phyloP scores from a whole-genome alignment of 2,797 vertebrate genomes.

The Sternarchorhynchus goeldii region DNA sequence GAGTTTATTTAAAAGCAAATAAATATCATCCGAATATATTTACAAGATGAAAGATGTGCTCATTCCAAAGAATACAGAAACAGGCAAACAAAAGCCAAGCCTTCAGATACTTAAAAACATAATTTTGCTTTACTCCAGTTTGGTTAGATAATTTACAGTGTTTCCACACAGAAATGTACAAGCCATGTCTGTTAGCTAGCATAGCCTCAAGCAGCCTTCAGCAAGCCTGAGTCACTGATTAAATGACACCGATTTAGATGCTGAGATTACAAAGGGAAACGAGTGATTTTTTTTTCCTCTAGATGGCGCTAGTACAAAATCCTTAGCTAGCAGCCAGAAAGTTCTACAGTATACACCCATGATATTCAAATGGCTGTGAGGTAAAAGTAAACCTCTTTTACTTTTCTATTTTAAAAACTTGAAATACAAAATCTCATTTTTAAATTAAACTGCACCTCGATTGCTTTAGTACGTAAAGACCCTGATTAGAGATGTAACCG shows the following conservation, averaged over 20 bases:
- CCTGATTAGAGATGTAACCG: neutral
- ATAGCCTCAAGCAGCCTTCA: constrained; percentile 40
- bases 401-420: neutral
- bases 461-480: constrained; percentile 5
- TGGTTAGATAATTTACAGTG: constrained; percentile 48
- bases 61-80: neutral
- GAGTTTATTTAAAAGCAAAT: too few species aligned
- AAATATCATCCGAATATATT: too few species aligned
- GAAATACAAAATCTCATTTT: neutral
- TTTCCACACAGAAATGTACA: constrained; percentile 56
- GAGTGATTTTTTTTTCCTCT: neutral
- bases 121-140: constrained; percentile 49
- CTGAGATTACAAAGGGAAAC: neutral
- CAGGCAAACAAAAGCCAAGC: neutral
- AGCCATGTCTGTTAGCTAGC: constrained; percentile 50
- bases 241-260: neutral
- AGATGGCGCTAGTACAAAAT: neutral
- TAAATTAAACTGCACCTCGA: neutral
- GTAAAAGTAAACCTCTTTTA: too few species aligned
- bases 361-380: too few species aligned
- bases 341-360: too few species aligned
- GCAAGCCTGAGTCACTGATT: constrained; percentile 15
- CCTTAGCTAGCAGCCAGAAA: too few species aligned
- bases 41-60: too few species aligned
- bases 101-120: constrained; percentile 31